Evolutionary conservation across 2,113 vertebrate genomes (phyloP), one percentile per base, ranked within the genome.

Genomic region (Lamprologus lemairii): DNA sequence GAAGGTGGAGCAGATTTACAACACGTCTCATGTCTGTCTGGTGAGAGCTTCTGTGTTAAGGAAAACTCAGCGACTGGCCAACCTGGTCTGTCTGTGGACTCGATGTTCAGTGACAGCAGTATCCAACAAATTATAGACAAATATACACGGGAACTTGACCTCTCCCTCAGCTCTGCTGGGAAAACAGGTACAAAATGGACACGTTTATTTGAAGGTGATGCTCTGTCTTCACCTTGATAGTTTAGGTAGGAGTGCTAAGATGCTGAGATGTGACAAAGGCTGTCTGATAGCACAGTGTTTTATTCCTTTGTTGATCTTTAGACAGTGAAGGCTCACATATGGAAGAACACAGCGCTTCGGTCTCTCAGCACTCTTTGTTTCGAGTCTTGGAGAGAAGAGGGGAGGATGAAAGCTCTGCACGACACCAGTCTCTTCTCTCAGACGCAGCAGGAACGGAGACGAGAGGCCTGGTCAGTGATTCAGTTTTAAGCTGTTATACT

Each of bases 51-150:
- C 84, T 9, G 13, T 2, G 7, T 21, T 2, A 40, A 88, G 40
- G 68, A 89, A 57, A 10, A 68, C 83, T 60, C 85, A 1, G 21
- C 9, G 14, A 58, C 28, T 60, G 82, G 26, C 9, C 35, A 19
- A 2, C 51, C 84, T 3, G 6, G 2, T 26, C 35, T 2, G 19
- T 8, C 63, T 8, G 65, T 84, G 2, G 87, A 83, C 9, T 80
- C 68, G 9, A 31, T 86, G 33, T 91, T 87, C 54, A 80, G 79
- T n/a, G 89, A 86, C 51, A 93, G 85, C 53, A 93, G 88, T 55
- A 86, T 95, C 82, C 95, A 97, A 86, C 84, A 93, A 26, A 93
- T 96, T 42, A 94, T 95, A 28, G 91, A 96, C 55, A 95, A 89
- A 84, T 91, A 95, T 81, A 92, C 92, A 19, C 93, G 85, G 79